Conservation (phyloP, 2,113 vertebrate genomes). For the Neotoma lepida region DNA sequence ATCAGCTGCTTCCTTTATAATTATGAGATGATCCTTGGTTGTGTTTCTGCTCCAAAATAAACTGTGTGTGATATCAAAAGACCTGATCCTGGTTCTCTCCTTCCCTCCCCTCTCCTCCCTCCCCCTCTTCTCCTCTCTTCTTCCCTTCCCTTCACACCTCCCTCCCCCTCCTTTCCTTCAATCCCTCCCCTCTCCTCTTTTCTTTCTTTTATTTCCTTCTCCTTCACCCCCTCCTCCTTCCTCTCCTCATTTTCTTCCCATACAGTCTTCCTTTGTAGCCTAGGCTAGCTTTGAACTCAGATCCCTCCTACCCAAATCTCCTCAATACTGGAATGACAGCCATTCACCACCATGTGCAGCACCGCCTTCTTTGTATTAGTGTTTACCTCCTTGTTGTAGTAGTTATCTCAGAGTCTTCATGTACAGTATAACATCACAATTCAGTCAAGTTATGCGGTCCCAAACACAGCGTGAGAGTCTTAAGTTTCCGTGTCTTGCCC, state of each 20-base stretch:
- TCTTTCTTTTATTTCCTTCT: not conserved
- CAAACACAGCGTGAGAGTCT: not conserved
- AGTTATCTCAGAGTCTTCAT: not conserved
- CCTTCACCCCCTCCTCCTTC: no score
- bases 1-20: not conserved
- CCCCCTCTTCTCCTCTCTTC: not conserved
- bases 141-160: fast-evolving
- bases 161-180: no score
- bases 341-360: no score
- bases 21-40: not conserved
- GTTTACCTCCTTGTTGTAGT: not conserved
- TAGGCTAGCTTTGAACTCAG: not conserved
- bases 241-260: not conserved
- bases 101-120: fast-evolving
- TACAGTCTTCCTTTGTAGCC: not conserved
- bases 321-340: not conserved
- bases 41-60: slow-evolving; percentile 31
- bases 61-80: not conserved
- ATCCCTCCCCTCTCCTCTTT: not conserved
- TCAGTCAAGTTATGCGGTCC: not conserved
- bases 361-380: not conserved
- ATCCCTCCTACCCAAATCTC: not conserved
- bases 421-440: not conserved
- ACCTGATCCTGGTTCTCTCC: not conserved
- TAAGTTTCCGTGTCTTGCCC: not conserved